phyloP scores from a whole-genome alignment of 1,140 invertebrate species.

The Atta cephalotes region DNA sequence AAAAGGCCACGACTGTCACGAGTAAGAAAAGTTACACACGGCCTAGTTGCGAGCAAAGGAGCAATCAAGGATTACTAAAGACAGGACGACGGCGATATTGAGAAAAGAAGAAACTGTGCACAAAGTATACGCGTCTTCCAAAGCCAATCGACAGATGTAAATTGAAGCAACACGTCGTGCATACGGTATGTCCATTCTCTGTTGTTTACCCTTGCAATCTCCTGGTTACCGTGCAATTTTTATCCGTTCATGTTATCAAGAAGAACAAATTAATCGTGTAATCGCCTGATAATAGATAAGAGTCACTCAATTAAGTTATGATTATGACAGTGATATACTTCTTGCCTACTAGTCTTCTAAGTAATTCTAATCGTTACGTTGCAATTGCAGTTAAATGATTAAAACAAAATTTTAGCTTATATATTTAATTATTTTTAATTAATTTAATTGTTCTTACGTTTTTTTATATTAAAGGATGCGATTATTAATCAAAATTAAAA shows the following conservation, averaged over 20 bases:
- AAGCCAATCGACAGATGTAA: background rate
- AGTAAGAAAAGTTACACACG: slow-evolving; percentile 9
- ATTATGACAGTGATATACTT: background rate
- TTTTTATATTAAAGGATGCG: background rate
- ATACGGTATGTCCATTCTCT: slow-evolving; percentile 20
- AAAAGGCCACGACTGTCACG: background rate
- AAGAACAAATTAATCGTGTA: background rate
- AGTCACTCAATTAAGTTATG: background rate
- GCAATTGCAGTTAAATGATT: background rate
- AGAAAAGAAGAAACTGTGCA: background rate
- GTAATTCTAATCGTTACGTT: background rate
- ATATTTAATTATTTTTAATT: background rate
- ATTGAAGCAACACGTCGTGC: slow-evolving; percentile 24
- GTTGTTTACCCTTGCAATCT: background rate
- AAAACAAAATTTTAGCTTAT: slow-evolving; percentile 2
- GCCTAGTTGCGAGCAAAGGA: background rate
- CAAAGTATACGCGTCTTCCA: background rate
- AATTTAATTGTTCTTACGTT: background rate
- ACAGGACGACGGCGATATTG: background rate
- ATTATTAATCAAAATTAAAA: background rate
- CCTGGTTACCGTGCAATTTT: slow-evolving; percentile 12
- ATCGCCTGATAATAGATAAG: background rate
- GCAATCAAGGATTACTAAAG: background rate
- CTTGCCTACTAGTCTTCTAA: background rate
- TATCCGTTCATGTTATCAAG: background rate